Conservation (phyloP, 1,140 invertebrate genomes). For the Drosophila quadrilineata region DNA sequence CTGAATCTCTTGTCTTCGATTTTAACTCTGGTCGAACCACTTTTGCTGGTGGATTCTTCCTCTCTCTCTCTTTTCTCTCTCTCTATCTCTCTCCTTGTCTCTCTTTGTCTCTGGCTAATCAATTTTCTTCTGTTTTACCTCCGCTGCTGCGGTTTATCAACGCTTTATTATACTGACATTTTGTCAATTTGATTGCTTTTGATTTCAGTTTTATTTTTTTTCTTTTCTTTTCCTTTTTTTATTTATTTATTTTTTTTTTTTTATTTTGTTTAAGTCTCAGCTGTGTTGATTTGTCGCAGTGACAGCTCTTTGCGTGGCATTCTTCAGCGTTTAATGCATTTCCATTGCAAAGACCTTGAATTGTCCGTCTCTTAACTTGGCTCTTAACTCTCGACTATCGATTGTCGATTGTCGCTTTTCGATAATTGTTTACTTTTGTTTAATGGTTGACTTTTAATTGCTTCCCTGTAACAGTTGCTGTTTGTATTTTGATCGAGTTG, state of each 20-base stretch:
- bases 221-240: background rate
- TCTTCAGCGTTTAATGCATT: constrained; percentile 37
- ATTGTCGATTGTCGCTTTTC: background rate
- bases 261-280: too few relatives aligned
- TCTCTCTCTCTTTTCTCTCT: background rate
- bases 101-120: constrained; percentile 45
- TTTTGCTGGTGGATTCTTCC: constrained; percentile 38
- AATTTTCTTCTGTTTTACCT: constrained; percentile 45
- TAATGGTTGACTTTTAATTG: constrained; percentile 58
- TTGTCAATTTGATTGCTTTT: constrained; percentile 80
- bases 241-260: background rate
- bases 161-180: constrained; percentile 79
- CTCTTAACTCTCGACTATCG: background rate
- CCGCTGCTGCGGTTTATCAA: constrained; percentile 69
- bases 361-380: constrained; percentile 18
- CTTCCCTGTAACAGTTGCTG: constrained; percentile 37
- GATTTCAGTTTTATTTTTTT: constrained; percentile 49
- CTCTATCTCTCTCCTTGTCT: background rate
- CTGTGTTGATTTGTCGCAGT: too few relatives aligned
- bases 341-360: constrained; percentile 61
- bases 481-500: too few relatives aligned
- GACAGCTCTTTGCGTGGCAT: constrained; percentile 36
- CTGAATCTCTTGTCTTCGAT: background rate
- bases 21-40: constrained; percentile 22
- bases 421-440: constrained; percentile 45